Evolutionary conservation across 92 coral and sea anemone genomes (phyloP), one percentile per base, ranked within the genome.

Genomic region (Paramuricea clavata): DNA sequence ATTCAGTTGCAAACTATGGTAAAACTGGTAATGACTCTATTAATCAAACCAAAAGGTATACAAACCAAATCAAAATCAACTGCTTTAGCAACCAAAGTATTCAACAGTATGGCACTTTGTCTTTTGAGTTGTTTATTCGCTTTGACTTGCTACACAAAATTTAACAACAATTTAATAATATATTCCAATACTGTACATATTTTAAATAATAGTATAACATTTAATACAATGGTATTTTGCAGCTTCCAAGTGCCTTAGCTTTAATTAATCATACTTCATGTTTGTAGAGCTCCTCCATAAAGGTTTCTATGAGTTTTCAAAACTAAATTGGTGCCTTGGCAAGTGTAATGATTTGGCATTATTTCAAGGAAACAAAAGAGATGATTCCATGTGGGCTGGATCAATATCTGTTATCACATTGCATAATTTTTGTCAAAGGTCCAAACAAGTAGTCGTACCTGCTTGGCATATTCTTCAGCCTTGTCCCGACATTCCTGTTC

Each of bases 391-490:
- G 52, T 47, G 16, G 52, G 17, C 13, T 15, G 13, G 52, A 12
- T 19, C 21, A 57, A 25, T 12, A 60, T 3, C 1, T 39, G 36
- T 32, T 12, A 2, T 26, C 44, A 39, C 5, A 39, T 39, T 39
- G 44, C 10, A n/a, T 21, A 15, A 8, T 5, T 21, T 2, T 19
- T 5, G 1, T 23, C 19, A 12, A 41, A 23, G 82, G 23, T 33
- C 5, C 11, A 77, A 15, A 44, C 35, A 43, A 28, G 23, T n/a
- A n/a, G n/a, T 21, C 13, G 6, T 67, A 96, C 99, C 92, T 88
- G 85, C 21, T 95, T 91, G 32, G 99, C 99, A 94, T 93, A 95
- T 85, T 97, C 95, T 85, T 95, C 99, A 23, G 99, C 99, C 73
- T 94, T 94, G 80, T 89, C 93, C 60, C 98, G 78, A 77, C 99